Percentiles rank a stretch among this genome's conserved stretches.
Evolutionary conservation across 1,140 invertebrate genomes (phyloP).

Genomic region (Antheraea pernyi): DNA sequence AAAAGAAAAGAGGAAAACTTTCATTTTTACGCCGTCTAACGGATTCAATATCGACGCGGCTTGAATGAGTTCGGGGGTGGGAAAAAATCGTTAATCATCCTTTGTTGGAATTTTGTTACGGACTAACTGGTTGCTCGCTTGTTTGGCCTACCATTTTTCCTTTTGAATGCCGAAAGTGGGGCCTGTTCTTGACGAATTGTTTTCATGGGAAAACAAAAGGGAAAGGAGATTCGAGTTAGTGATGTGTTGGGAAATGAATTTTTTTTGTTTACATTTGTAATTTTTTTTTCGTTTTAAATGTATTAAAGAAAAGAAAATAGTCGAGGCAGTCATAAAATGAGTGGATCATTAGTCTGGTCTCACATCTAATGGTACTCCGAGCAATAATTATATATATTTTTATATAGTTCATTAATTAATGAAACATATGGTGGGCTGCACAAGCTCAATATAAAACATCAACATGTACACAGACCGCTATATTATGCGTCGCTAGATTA

Average conservation of each 20-base stretch:
- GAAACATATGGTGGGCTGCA: too few relatives aligned
- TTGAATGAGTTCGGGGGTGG: constrained; percentile 74
- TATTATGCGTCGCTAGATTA: too few relatives aligned
- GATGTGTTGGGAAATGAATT: constrained; percentile 22
- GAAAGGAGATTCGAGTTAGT: constrained; percentile 22
- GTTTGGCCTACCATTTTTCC: constrained; percentile 74
- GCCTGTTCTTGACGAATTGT: constrained; percentile 73
- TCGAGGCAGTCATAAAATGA: too few relatives aligned
- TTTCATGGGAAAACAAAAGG: constrained; percentile 59
- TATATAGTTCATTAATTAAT: too few relatives aligned
- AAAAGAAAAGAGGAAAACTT: constrained; percentile 70
- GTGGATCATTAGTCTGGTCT: too few relatives aligned
- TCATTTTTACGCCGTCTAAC: constrained; percentile 74
- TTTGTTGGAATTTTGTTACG: constrained; percentile 78
- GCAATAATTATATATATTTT: too few relatives aligned
- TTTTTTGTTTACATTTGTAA: background rate
- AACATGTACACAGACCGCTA: too few relatives aligned
- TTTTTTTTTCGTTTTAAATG: too few relatives aligned
- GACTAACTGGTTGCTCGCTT: constrained; percentile 76
- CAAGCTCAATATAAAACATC: too few relatives aligned
- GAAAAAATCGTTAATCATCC: constrained; percentile 77
- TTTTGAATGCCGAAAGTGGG: constrained; percentile 59
- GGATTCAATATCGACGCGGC: constrained; percentile 76
- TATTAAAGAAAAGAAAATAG: too few relatives aligned
- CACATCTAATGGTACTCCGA: too few relatives aligned